Conservation (phyloP, 2,888 invertebrate species). For the Portevinia maculata region DNA sequence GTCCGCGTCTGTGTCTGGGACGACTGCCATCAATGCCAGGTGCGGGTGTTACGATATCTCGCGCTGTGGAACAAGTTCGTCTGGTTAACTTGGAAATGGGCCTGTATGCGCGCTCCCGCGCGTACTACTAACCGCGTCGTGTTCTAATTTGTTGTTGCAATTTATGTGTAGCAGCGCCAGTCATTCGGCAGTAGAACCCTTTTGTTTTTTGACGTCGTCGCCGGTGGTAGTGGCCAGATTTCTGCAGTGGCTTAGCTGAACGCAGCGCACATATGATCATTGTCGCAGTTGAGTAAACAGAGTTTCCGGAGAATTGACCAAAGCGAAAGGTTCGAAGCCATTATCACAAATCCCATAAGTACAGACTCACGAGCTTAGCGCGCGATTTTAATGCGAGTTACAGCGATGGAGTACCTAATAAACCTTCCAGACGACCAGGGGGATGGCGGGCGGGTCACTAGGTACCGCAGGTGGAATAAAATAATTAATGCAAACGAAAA, state of each 20-base stretch:
- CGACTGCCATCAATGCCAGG: conserved; percentile 69
- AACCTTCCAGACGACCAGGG: conserved; percentile 57
- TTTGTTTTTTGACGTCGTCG: conserved; percentile 63
- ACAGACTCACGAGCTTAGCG: conserved; percentile 67
- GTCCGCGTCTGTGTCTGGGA: conserved; percentile 64
- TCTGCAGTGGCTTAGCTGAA: conserved; percentile 42
- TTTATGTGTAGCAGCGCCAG: conserved; percentile 55
- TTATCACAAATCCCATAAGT: conserved; percentile 73
- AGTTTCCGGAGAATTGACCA: conserved; percentile 67
- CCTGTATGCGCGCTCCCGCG: conserved; percentile 9
- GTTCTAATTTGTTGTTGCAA: conserved; percentile 75
- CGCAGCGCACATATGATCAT: conserved; percentile 35
- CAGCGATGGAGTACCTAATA: conserved; percentile 63
- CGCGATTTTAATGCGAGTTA: conserved; percentile 56
- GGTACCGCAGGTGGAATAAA: conserved; percentile 71
- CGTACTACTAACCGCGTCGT: conserved; percentile 51
- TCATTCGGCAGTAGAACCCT: conserved; percentile 62
- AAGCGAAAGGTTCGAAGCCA: conserved; percentile 69
- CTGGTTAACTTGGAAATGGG: conserved; percentile 65
- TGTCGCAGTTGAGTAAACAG: conserved; percentile 73
- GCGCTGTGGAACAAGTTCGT: conserved; percentile 70
- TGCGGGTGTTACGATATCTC: conserved; percentile 73
- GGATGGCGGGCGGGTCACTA: neutral
- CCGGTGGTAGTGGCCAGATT: conserved; percentile 12
- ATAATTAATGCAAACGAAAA: conserved; percentile 74